These are phyloP conservation scores for Urosaurus nigricauda DNA, from an alignment of 2,797 vertebrate genomes.

Conservation along the genomic window DNA sequence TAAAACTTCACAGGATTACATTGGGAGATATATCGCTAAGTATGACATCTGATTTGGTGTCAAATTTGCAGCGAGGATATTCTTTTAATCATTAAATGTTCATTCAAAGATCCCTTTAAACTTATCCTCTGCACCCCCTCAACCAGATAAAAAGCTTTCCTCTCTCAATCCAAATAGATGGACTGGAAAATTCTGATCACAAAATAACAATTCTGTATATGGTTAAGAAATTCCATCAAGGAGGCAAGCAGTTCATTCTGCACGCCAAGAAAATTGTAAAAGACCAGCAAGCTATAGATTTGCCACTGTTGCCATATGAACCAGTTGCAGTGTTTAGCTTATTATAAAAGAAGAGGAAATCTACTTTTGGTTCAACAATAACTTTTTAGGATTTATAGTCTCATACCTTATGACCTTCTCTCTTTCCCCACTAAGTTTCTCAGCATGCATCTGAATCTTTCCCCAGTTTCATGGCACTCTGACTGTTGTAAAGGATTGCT, in stretches of 20 bases:
- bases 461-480: conserved; percentile 68
- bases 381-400: conserved; percentile 72
- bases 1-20: background rate
- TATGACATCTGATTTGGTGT: background rate
- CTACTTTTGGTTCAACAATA: conserved; percentile 63
- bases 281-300: background rate
- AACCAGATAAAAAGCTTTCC: background rate
- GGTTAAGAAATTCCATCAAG: conserved; percentile 13
- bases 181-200: background rate
- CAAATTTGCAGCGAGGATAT: background rate
- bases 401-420: conserved; percentile 62
- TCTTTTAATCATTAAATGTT: background rate
- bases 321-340: conserved; percentile 60
- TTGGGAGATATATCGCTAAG: background rate
- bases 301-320: background rate
- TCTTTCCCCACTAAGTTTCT: conserved; percentile 55
- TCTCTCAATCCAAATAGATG: background rate
- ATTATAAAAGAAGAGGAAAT: conserved; percentile 69
- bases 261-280: conserved; percentile 39
- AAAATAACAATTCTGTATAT: background rate
- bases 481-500: conserved; percentile 71
- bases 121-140: background rate
- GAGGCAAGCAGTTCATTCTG: conserved; percentile 13
- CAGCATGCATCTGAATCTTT: conserved; percentile 71
- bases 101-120: background rate